Conservation (phyloP, 2,888 invertebrate genomes). For the Erebia palarica region DNA sequence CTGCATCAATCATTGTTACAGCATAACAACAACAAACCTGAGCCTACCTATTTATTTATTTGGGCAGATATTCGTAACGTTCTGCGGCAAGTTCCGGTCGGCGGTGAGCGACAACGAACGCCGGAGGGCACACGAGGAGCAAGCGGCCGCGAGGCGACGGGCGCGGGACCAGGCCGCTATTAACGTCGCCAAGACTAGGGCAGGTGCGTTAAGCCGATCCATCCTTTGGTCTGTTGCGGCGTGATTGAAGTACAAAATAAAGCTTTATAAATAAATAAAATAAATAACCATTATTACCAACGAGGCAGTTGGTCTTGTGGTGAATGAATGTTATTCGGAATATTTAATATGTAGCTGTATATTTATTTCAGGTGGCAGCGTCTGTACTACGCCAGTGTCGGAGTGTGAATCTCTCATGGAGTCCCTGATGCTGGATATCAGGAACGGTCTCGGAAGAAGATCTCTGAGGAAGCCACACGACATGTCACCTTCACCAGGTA, state of each 20-base stretch:
- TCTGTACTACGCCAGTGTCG: slow-evolving; percentile 87
- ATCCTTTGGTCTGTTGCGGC: no score
- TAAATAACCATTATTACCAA: no score
- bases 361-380: slow-evolving; percentile 71
- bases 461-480: slow-evolving; percentile 66
- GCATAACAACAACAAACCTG: no score
- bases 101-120: slow-evolving; percentile 93
- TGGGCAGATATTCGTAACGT: slow-evolving; percentile 85
- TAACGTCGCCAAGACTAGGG: slow-evolving; percentile 49
- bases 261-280: no score
- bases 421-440: slow-evolving; percentile 88
- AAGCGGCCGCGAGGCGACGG: slow-evolving; percentile 88
- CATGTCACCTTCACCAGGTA: slow-evolving; percentile 71
- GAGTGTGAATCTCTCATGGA: slow-evolving; percentile 89
- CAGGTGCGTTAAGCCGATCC: slow-evolving; percentile 46
- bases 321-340: background rate
- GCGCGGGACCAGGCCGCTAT: slow-evolving; percentile 71
- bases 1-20: no score
- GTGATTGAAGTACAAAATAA: no score
- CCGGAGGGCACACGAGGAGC: slow-evolving; percentile 91
- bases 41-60: no score
- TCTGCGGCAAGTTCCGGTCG: slow-evolving; percentile 93
- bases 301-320: no score
- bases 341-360: background rate
- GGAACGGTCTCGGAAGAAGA: slow-evolving; percentile 84